Evolutionary conservation across 2,888 invertebrate species (phyloP).

Genomic region (Ormyrus labotus): DNA sequence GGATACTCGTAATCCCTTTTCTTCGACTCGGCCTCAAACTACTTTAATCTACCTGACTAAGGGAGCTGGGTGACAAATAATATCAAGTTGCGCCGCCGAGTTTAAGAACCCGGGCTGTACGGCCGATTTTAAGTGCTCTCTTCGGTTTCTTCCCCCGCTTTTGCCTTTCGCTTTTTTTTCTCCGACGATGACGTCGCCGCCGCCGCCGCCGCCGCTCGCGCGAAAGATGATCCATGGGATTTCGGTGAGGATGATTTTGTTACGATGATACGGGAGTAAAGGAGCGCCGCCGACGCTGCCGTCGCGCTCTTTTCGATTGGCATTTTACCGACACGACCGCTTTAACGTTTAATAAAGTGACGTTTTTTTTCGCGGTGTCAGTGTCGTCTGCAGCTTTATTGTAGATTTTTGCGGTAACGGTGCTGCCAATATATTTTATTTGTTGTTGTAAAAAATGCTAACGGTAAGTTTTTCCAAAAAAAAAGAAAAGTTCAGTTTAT

Average conservation of each 20-base stretch:
- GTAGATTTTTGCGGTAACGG: no score
- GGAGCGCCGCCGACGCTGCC: slow-evolving; percentile 24
- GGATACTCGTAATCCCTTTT: slow-evolving; percentile 72
- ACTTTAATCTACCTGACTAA: slow-evolving; percentile 67
- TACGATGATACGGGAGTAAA: slow-evolving; percentile 42
- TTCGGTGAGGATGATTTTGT: slow-evolving; percentile 52
- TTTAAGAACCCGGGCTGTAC: slow-evolving; percentile 50
- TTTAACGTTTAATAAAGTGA: slow-evolving; percentile 36
- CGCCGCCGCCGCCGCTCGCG: slow-evolving; percentile 22
- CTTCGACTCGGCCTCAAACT: slow-evolving; percentile 61
- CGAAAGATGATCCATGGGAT: slow-evolving; percentile 58
- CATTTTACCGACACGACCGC: slow-evolving; percentile 13
- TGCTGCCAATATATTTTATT: no score
- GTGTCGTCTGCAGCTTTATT: no score
- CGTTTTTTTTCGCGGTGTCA: neutral
- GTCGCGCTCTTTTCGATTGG: neutral
- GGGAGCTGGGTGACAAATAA: slow-evolving; percentile 67
- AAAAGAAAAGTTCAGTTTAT: no score
- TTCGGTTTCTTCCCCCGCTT: neutral
- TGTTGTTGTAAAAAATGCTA: no score
- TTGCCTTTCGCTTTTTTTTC: slow-evolving; percentile 3
- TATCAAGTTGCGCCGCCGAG: slow-evolving; percentile 64
- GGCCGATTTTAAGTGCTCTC: slow-evolving; percentile 45
- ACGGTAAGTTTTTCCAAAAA: no score
- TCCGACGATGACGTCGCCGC: no score